Conservation (phyloP, 2,888 invertebrate genomes). For the Drosophila helvetica region DNA sequence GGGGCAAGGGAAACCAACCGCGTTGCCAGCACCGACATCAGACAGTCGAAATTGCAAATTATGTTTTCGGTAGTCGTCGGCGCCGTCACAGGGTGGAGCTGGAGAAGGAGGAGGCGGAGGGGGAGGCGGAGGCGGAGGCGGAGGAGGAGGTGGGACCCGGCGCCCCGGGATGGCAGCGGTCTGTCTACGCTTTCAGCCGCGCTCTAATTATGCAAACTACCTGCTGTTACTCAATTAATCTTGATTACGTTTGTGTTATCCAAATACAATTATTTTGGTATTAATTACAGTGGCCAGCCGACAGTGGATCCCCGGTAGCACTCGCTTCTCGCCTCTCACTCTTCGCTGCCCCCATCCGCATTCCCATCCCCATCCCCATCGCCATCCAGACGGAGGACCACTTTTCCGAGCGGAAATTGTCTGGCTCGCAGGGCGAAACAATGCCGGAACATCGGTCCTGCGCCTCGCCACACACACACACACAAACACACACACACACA, state of each 20-base stretch:
- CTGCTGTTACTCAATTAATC: constrained; percentile 79
- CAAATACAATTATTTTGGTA: constrained; percentile 80
- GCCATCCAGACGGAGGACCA: constrained; percentile 30
- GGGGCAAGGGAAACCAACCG: constrained; percentile 2
- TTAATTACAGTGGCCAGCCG: constrained; percentile 70
- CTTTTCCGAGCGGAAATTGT: constrained; percentile 69
- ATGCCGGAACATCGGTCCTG: not conserved
- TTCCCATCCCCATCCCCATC: not conserved
- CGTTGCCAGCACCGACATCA: not conserved
- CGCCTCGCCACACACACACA: not conserved
- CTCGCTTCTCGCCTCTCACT: not conserved
- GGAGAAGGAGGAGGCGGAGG: not conserved
- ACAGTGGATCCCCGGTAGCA: not conserved
- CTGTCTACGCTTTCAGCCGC: constrained; percentile 38
- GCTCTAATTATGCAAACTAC: constrained; percentile 78
- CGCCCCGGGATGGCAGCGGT: constrained; percentile 2
- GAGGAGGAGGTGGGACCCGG: not conserved
- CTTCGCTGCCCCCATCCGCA: too few relatives aligned
- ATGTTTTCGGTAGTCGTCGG: constrained; percentile 55
- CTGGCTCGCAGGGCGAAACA: constrained; percentile 33
- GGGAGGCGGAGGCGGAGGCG: too few relatives aligned
- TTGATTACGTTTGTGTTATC: constrained; percentile 80
- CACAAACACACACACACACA: not conserved
- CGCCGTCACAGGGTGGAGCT: not conserved
- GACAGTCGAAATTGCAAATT: constrained; percentile 71